Conservation (phyloP, 2,113 vertebrate genomes). For the Pogonocichla stellata region DNA sequence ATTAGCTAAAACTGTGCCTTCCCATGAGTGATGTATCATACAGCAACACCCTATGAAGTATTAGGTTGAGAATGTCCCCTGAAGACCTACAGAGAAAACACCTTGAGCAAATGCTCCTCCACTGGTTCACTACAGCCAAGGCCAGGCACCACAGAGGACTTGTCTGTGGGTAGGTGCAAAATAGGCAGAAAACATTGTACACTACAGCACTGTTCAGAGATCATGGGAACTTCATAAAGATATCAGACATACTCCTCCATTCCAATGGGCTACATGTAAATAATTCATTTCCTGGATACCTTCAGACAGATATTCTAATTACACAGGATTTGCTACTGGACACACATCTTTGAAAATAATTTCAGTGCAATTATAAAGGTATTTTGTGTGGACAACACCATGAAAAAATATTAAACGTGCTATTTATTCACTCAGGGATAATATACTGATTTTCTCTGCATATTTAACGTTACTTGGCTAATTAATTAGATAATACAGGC, state of each 20-base stretch:
- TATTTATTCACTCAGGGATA: conserved; percentile 21
- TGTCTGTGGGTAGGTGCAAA: conserved; percentile 60
- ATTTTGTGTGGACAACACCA: conserved; percentile 53
- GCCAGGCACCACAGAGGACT: conserved; percentile 29
- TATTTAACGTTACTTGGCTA: conserved; percentile 54
- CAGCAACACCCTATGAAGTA: conserved; percentile 2
- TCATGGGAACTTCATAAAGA: conserved; percentile 61
- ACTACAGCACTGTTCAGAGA: conserved; percentile 52
- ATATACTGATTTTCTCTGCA: background rate
- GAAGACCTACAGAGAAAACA: background rate
- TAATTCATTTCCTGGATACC: conserved; percentile 67
- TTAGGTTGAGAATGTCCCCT: background rate
- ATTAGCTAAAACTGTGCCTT: background rate
- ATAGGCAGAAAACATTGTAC: conserved; percentile 54
- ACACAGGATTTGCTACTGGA: conserved; percentile 71
- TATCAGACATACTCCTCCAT: conserved; percentile 42
- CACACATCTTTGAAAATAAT: conserved; percentile 57
- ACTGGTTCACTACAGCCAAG: conserved; percentile 8
- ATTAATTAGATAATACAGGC: conserved; percentile 41
- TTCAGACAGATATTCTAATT: conserved; percentile 70
- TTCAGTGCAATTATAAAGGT: conserved; percentile 61
- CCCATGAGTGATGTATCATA: background rate
- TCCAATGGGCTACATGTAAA: conserved; percentile 65
- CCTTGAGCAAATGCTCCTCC: background rate
- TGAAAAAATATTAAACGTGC: conserved; percentile 47